phyloP scores from a whole-genome alignment of 2,113 vertebrate genomes.

The Thalassoma bifasciatum region DNA sequence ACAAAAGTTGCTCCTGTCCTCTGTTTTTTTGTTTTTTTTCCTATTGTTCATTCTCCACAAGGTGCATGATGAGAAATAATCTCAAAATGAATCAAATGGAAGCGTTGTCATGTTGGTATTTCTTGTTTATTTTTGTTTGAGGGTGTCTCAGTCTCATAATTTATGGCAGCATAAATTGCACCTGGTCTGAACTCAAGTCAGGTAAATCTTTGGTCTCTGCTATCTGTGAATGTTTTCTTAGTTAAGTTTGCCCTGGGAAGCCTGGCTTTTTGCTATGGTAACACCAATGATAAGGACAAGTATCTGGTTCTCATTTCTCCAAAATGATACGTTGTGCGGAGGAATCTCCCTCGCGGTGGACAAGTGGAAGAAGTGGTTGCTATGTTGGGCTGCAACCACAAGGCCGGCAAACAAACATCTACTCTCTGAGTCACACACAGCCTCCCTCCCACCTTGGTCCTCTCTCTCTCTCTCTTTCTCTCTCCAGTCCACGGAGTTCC shows the following conservation, averaged over 20 bases:
- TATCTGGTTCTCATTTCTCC: constrained; percentile 54
- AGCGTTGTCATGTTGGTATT: no score
- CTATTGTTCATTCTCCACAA: no score
- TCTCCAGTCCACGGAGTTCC: constrained; percentile 58
- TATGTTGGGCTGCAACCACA: constrained; percentile 66
- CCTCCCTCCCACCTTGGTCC: constrained; percentile 2
- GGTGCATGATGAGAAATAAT: no score
- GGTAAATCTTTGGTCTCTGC: no score
- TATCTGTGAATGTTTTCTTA: not conserved
- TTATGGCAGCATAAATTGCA: no score
- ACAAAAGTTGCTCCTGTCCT: no score
- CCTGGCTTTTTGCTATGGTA: constrained; percentile 1
- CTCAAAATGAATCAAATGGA: no score
- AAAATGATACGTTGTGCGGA: constrained; percentile 47
- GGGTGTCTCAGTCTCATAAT: no score
- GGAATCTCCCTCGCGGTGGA: constrained; percentile 52
- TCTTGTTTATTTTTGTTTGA: no score
- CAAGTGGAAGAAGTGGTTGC: constrained; percentile 53
- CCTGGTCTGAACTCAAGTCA: no score
- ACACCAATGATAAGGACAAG: constrained; percentile 29
- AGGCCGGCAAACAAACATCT: constrained; percentile 64
- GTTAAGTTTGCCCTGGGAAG: constrained; percentile 11
- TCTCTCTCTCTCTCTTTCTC: not conserved
- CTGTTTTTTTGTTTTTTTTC: no score
- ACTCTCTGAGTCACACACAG: constrained; percentile 67